Base-by-base conservation (phyloP, 2,113 vertebrate genomes). In the Lathamus discolor region DNA sequence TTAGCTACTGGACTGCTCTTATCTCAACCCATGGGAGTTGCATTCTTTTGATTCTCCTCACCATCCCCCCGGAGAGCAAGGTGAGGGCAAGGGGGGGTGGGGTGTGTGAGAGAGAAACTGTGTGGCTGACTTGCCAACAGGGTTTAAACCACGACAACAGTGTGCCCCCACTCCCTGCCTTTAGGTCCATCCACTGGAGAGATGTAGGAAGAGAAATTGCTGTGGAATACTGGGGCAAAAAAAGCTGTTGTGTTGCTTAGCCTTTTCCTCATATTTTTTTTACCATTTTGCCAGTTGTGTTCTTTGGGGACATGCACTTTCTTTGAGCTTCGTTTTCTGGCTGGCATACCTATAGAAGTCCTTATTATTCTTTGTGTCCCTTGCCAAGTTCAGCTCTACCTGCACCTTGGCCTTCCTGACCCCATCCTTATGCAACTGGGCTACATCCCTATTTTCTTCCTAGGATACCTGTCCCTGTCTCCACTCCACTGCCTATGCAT, bases 241-340 rank as follows among this genome's bases (percentile, higher is more conserved):
- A 52, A 55, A 17, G 11, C 33, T 33, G 48, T 43, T 76, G 48
- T 54, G 19, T 48, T 54, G 10, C 24, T 83, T n/a, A 54, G 29
- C 20, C 23, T 76, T 69, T 19, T 61, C 17, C 31, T 78, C 1
- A 0, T 48, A 11, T 1, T 1, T 35, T 62, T 62, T 29, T 46
- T 55, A 77, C 17, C 13, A 63, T 35, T 48, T 68, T 75, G 28
- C 28, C 12, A 46, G 23, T 37, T 1, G 0, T 48, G 19, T 37
- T 76, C 19, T 3, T 46, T 1, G 2, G 1, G 11, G 22, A 8
- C 2, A 4, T 63, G 16, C 6, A 3, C 41, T 77, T 70, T 55
- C 11, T 69, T 62, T 70, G 41, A 43, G 8, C 14, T 64, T 55
- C 17, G 6, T 55, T 77, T 24, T 59, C 57, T 59, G 33, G 20